Evolutionary conservation across 2,797 vertebrate species (phyloP).

Genomic region (Simalia tracyae): DNA sequence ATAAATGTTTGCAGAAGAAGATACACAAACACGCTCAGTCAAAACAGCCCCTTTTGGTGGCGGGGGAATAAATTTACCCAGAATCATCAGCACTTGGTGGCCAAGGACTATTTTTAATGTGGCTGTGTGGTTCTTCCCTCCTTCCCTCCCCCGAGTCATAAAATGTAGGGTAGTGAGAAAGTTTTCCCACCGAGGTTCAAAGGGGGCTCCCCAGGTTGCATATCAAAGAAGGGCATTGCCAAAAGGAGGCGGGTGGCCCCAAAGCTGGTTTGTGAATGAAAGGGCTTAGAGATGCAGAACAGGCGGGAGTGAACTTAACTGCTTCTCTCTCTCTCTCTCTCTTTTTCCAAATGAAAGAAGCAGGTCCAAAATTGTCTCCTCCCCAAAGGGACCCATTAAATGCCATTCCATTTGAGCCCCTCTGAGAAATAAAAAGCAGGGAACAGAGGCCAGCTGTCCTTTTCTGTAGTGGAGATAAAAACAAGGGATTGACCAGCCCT

Average conservation of each 20-base stretch:
- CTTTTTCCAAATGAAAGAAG: not conserved
- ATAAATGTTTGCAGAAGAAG: not conserved
- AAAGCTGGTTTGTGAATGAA: slow-evolving; percentile 18
- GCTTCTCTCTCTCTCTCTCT: not conserved
- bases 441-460: not conserved
- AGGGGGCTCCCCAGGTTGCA: slow-evolving; percentile 61
- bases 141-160: slow-evolving; percentile 33
- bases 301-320: slow-evolving; percentile 24
- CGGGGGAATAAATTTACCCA: not conserved
- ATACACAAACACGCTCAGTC: not conserved
- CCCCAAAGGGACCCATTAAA: not conserved
- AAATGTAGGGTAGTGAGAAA: slow-evolving; percentile 42
- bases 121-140: not conserved
- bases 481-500: not conserved
- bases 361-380: not conserved
- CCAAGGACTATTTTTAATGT: slow-evolving; percentile 59
- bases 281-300: slow-evolving; percentile 43
- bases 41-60: not conserved
- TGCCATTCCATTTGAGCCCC: not conserved
- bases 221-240: slow-evolving; percentile 54
- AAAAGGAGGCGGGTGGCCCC: slow-evolving; percentile 20
- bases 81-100: slow-evolving; percentile 39
- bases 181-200: slow-evolving; percentile 57
- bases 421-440: not conserved
- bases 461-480: not conserved